Conservation (phyloP, 2,888 invertebrate genomes). For the Pterostichus madidus region DNA sequence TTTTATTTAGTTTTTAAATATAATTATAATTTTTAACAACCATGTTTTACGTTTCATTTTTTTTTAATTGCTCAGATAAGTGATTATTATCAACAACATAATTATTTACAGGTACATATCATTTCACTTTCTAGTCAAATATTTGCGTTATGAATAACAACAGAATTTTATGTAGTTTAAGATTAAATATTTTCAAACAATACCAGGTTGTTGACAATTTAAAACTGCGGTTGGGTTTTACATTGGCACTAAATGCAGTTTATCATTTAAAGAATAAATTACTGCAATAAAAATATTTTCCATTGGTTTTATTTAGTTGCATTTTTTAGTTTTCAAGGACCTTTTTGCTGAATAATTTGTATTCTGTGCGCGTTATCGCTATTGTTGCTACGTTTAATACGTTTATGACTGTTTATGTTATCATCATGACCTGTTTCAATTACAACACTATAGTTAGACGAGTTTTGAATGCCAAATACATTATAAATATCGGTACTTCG, state of each 20-base stretch:
- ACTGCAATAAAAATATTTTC: no score
- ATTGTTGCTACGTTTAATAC: constrained; percentile 57
- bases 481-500: constrained; percentile 1
- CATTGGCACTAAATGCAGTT: not conserved
- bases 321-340: constrained; percentile 10
- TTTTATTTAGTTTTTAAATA: constrained; percentile 12
- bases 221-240: no score
- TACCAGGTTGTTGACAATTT: no score
- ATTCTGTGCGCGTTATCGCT: constrained; percentile 46
- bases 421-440: constrained; percentile 62
- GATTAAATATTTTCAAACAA: no score
- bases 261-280: not conserved
- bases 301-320: constrained; percentile 1
- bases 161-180: no score
- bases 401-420: constrained; percentile 52
- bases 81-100: not conserved
- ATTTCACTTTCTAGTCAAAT: constrained; percentile 20
- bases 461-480: constrained; percentile 37
- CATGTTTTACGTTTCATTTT: not conserved
- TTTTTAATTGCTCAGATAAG: not conserved
- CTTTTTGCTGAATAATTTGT: constrained; percentile 13
- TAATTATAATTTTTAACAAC: not conserved
- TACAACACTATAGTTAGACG: constrained; percentile 23
- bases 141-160: not conserved
- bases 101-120: constrained; percentile 1